Evolutionary conservation across 2,888 invertebrate genomes (phyloP), one percentile per base, ranked within the genome.

Genomic region (Cryptocephalus moraei): DNA sequence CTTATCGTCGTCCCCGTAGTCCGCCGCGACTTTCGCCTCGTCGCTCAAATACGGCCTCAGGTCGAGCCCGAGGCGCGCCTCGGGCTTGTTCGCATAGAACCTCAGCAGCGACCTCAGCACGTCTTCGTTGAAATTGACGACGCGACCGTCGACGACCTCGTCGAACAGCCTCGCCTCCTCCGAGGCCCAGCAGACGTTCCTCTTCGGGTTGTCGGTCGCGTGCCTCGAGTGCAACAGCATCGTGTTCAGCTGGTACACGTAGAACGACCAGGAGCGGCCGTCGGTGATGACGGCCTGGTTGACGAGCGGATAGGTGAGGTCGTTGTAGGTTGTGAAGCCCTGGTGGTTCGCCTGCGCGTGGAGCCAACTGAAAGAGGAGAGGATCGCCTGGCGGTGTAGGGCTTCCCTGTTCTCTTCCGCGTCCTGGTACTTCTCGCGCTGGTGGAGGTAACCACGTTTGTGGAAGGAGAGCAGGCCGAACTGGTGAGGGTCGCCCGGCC

Each of bases 211-310:
- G 9, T 74, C 74, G 33, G 76, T 70, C n/a, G 77, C 70, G 57
- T 80, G 65, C 55, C 82, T 76, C 32, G 77, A 72, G 60, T 87
- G 80, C 56, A 88, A 69, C 10, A 79, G 63, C 33, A 82, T 75
- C 0, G 93, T 95, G 66, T 99, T 99, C 48, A 99, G 70, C 68
- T 99, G 97, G 66, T 95, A 97, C 10, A 83, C 78, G 63, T 85
- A 89, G 55, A 96, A 86, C 1, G 87, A 86, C 82, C 90, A 93
- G 4, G 78, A 65, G 55, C 86, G 80, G 0, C 97, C 96, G 71
- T 97, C 86, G 0, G 93, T 91, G 36, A 95, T 76, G 10, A 93
- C 74, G 11, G 87, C 84, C 76, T 97, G 96, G 4, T 90, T 86
- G 0, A 84, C 81, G 47, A 96, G 68, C 0, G 99, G 97, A 67